Evolutionary conservation across 2,113 vertebrate genomes (phyloP), one percentile per base, ranked within the genome.

Genomic region (Monarcha castaneiventris): DNA sequence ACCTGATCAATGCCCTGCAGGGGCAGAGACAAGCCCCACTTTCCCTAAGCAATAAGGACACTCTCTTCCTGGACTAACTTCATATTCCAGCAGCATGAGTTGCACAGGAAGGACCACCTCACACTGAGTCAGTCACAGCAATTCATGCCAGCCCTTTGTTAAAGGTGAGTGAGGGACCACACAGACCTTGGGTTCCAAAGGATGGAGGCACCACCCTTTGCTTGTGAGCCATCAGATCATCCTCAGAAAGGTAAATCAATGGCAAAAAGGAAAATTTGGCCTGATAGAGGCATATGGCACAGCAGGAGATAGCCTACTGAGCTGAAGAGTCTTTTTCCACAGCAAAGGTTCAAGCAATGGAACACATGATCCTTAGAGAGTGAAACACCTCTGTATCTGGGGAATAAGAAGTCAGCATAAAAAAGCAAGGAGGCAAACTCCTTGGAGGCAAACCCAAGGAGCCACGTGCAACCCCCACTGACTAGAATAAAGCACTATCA

Each of bases 91-190:
- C 29, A 72, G 35, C 35, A 29, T 6, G 52, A 82, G 32, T 0
- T 55, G 49, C n/a, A 56, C 46, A 8, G 17, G 83, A 64, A 72
- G 75, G 19, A 58, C 30, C 46, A 29, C 22, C 56, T 51, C 63
- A 74, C 0, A 0, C 2, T 30, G 41, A 26, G 63, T 16, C 44
- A 62, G 11, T 25, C 59, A 69, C 16, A 41, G 37, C 59, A 84
- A 59, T 73, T 29, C 64, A 32, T 9, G 29, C 15, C 64, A 81
- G 54, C 52, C 68, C 52, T 63, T 44, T 29, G 26, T 22, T 68
- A 43, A 44, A 29, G 77, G 21, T n/a, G 39, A 69, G 9, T 37
- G 26, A 75, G 35, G 26, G 43, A 68, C 23, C 73, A 71, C 76
- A 41, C 13, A 54, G 17, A 68, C 19, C n/a, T 89, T 58, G 44